Conservation (phyloP, 2,113 vertebrate genomes). For the Leiothrix lutea region DNA sequence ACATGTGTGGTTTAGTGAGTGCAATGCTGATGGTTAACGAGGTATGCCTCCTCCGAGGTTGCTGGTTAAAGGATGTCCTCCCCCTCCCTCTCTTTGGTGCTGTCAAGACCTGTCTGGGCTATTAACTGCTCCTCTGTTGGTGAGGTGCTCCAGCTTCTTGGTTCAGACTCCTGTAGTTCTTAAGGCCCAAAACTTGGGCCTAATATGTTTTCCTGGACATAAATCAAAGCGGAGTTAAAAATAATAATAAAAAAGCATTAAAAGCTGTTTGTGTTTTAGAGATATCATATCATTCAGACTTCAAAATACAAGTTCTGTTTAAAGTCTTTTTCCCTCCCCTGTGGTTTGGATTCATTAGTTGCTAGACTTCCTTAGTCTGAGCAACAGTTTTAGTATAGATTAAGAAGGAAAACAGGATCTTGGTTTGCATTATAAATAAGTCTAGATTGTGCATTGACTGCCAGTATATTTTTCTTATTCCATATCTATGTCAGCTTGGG, state of each 20-base stretch:
- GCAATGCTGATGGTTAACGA: background rate
- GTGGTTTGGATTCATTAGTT: conserved; percentile 33
- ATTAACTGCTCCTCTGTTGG: background rate
- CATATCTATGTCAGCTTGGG: background rate
- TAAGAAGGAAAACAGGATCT: conserved; percentile 48
- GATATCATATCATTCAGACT: conserved; percentile 6
- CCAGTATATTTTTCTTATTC: conserved; percentile 50
- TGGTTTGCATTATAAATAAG: conserved; percentile 42
- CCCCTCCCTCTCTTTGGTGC: background rate
- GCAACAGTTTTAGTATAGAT: conserved; percentile 1
- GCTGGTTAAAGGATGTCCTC: conserved; percentile 13
- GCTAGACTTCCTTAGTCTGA: conserved; percentile 49
- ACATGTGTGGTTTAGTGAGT: background rate
- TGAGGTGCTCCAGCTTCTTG: background rate
- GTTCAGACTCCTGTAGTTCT: background rate
- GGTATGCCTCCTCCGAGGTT: background rate
- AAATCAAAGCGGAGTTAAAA: conserved; percentile 25
- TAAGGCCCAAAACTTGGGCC: background rate
- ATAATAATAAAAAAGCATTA: background rate
- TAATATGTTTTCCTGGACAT: background rate
- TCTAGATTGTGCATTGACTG: background rate
- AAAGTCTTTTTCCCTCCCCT: conserved; percentile 42
- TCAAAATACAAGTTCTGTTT: conserved; percentile 48
- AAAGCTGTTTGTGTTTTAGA: conserved; percentile 14
- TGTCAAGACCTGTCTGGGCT: conserved; percentile 19